Base-by-base conservation (phyloP, 2,113 vertebrate genomes). In the Chelonoidis abingdonii region DNA sequence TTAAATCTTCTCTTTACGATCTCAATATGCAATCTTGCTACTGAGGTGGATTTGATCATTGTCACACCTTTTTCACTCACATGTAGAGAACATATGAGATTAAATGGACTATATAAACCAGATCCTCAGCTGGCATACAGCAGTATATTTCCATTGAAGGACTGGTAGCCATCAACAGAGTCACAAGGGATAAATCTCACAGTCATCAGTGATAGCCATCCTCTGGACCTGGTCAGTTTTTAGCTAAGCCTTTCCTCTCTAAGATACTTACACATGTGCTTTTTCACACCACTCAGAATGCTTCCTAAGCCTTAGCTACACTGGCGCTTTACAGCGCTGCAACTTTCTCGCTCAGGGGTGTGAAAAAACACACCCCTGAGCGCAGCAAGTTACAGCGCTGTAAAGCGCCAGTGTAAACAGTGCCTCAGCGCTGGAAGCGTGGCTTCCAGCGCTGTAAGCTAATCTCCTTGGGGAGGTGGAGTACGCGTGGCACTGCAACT, bases 261-360 rank as follows among this genome's bases (percentile, higher is more conserved):
- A 7, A 65, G 62, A 65, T 19, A 19, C 62, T 35, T 65, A 35
- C 62, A 21, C 17, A 22, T 19, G 31, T 72, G n/a, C 83, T 84
- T 95, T 54, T 94, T 83, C 76, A 83, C 41, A 93, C 85, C 53
- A 76, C 6, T 62, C 89, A 13, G 62, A 62, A 84, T 44, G 88
- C 31, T 76, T 92, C 65, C 65, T 53, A 69, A 27, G 44, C 44
- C 44, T 44, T 44, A 7, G 44, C 44, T 44, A 44, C 44, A 44
- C 44, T 44, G 44, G 44, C 44, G 44, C 44, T 44, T 44, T 44
- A 44, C 6, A 44, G 44, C 44, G 7, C 44, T 44, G 44, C 44
- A 44, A 44, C 44, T 44, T 44, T 44, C 44, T 44, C 44, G 6
- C 44, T 7, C 6, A 44, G 44, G 44, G 44, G 44, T 44, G 44